phyloP scores from a whole-genome alignment of 2,113 vertebrate genomes.

The Dicrurus megarhynchus region DNA sequence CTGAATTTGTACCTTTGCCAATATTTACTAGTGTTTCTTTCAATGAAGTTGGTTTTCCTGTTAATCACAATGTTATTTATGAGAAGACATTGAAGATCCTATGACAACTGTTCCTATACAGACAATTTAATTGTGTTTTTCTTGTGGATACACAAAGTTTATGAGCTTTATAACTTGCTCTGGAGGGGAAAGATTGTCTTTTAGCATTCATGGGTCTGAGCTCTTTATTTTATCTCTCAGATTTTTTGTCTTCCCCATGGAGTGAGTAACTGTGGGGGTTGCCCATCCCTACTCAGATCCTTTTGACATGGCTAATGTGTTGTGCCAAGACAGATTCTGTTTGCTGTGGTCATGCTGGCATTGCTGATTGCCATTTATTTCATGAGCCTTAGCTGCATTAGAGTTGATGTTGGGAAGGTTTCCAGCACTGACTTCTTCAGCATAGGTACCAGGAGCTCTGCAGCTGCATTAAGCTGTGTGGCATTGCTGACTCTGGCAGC shows the following conservation, averaged over 20 bases:
- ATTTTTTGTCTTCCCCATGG: neutral
- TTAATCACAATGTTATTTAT: neutral
- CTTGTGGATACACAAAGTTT: neutral
- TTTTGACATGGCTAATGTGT: neutral
- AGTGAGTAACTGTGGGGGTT: neutral
- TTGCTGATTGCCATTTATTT: neutral
- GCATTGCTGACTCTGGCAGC: neutral
- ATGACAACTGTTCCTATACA: neutral
- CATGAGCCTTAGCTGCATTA: neutral
- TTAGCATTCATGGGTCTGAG: neutral
- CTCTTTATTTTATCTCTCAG: neutral
- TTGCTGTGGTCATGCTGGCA: neutral
- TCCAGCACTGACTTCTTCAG: neutral
- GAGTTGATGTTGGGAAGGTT: neutral
- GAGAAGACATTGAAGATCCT: neutral
- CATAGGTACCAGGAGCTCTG: neutral
- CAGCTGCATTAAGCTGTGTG: neutral
- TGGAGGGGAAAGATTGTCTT: neutral
- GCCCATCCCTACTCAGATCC: neutral
- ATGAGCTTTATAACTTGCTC: neutral
- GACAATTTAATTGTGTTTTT: neutral
- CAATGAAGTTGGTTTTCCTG: neutral
- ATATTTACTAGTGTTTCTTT: neutral
- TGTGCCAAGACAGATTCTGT: neutral
- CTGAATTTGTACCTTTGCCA: slow-evolving; percentile 9